Base-by-base conservation (phyloP, 2,888 invertebrate genomes). In the Dolomedes plantarius region DNA sequence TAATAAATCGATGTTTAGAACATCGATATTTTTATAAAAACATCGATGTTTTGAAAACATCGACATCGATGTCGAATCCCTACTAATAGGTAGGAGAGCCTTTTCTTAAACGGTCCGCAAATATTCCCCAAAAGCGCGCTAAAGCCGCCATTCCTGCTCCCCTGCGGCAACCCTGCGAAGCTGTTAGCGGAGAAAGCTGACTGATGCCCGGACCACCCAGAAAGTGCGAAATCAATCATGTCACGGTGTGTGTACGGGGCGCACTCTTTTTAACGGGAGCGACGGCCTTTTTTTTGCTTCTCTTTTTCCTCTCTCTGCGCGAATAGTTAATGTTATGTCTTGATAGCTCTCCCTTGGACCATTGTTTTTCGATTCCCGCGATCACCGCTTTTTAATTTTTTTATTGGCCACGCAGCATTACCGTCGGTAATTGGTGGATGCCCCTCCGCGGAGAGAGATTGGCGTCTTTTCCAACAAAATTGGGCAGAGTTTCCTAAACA, bases 201-300 rank as follows among this genome's bases (percentile, higher is more conserved):
- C 74, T 82, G 81, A 82, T 75, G 76, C 69, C 36, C 72, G 80
- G 86, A 86, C 86, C 86, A 86, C 86, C 86, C 86, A 86, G 80
- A 80, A 86, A 76, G 86, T 80, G 80, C 80, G 80, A 86, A 86
- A 86, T 86, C 86, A 86, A 86, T 86, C 86, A 80, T 86, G 79
- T 86, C 86, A 86, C 76, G 80, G 80, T 72, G 80, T 78, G 85
- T 50, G 69, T 77, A 76, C 76, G 72, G 36, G 77, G 73, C 72
- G 83, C 77, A 67, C 72, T 83, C 83, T 83, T 77, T 83, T 77
- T 83, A 82, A 77, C 83, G 67, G 83, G 77, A 83, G 83, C 83
- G 77, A 62, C 73, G 76, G 77, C 67, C 77, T 65, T 76, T 82
- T 76, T 82, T 65, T 41, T 67, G 46, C 19, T 39, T 46, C 31